Base-by-base conservation (phyloP, 2,888 invertebrate genomes). In the Scaptomyza reducta region DNA sequence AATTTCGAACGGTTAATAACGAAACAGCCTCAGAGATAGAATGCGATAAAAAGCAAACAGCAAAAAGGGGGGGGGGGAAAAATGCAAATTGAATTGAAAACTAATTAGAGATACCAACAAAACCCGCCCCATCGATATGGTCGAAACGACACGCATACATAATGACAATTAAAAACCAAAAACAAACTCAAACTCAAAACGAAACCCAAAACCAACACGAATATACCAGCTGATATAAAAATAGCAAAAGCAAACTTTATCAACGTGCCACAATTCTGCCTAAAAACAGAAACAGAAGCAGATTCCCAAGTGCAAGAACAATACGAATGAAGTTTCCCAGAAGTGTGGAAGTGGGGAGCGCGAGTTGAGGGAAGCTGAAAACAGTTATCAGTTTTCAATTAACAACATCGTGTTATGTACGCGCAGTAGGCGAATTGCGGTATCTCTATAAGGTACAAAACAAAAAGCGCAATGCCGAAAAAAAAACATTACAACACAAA, bases 341-440 rank as follows among this genome's bases (percentile, higher is more conserved):
- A n/a, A n/a, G n/a, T n/a, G n/a, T n/a, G n/a, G n/a, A n/a, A n/a
- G n/a, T n/a, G n/a, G 22, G 22, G 22, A 22, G 3, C 22, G 22
- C 3, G 22, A 9, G 42, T 5, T 3, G 14, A 16, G 6, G 18
- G 9, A 31, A 35, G 50, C 6, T 35, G 22, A 45, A 16, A 38
- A 38, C 79, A 70, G 74, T 88, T 87, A 88, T 87, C 87, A 88
- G 77, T 88, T 87, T 86, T 86, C 87, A 87, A 88, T 87, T 87
- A 87, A 88, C 88, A 87, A 80, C 82, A 87, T 79, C 86, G 70
- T 88, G 82, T 77, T 87, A 77, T 78, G 80, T 88, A 69, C 66
- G 40, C 65, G 50, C 64, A 70, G 71, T 73, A 70, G 74, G 77
- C 72, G 70, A 72, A 68, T 71, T 71, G 77, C 72, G 70, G 75